Conservation (phyloP, 2,113 vertebrate genomes). For the Oenanthe oenanthe region DNA sequence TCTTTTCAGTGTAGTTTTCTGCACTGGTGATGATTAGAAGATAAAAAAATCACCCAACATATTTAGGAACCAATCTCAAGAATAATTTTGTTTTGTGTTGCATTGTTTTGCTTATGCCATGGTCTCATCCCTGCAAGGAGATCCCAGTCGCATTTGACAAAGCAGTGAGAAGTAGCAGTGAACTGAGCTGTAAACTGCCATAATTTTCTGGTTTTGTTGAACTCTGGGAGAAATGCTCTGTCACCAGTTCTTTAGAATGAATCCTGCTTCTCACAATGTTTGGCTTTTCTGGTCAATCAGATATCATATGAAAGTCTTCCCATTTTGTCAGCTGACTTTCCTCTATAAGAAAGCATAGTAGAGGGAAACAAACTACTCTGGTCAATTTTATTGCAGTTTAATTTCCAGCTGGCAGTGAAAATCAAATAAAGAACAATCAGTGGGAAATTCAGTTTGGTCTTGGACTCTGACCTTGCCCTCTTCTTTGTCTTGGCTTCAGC, state of each 20-base stretch:
- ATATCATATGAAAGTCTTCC: background rate
- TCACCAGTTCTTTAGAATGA: background rate
- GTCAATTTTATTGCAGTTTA: background rate
- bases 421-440: background rate
- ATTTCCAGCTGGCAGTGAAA: background rate
- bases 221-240: background rate
- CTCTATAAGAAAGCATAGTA: background rate
- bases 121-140: background rate
- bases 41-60: background rate
- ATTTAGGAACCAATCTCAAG: background rate
- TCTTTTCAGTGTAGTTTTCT: background rate
- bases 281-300: background rate
- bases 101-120: background rate
- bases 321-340: background rate
- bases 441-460: background rate
- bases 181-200: background rate
- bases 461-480: background rate
- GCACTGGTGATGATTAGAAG: background rate
- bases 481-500: background rate
- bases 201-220: background rate
- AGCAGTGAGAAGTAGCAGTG: background rate
- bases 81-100: background rate
- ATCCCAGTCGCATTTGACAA: background rate
- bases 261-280: background rate
- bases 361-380: background rate